Evolutionary conservation across 23 tunicate genomes (phyloP), one percentile per base, ranked within the genome.

Genomic region (Styela plicata): DNA sequence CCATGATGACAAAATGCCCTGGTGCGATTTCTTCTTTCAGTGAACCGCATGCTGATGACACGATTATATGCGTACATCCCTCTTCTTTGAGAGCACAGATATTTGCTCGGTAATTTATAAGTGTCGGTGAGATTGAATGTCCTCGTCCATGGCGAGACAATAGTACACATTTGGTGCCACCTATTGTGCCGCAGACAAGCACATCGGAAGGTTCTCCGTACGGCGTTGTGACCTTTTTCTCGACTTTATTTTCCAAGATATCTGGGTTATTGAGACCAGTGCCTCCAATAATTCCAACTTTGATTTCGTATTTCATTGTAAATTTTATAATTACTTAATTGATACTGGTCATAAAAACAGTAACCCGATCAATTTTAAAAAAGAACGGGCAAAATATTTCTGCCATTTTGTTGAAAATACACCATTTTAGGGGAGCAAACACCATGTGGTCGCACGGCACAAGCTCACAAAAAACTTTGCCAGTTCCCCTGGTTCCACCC

Each of bases 261-360:
- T 89, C 79, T 66, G 69, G 21, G 25, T 86, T 65, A 23, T 74
- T 83, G 57, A 88, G 78, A 53, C 92, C 92, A 70, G 92, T 88
- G n/a, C 92, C 92, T 31, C 92, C 92, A 76, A 88, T 88, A 26
- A 88, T 88, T 57, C 92, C 92, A 83, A 88, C 74, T 83, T 88
- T 88, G 1, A 82, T 52, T 24, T 82, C 57, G 57, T 7, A 44
- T 44, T 7, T 5, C 57, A 44, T 44, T 44, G 7, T 44, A 44
- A 44, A 44, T 5, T 44, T 44, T 44, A 5, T 44, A 44, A 5
- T 44, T 44, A 7, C 57, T 44, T 5, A 44, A 44, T 44, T n/a
- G n/a, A n/a, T n/a, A n/a, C n/a, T n/a, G n/a, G n/a, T n/a, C n/a
- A n/a, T n/a, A n/a, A n/a, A n/a, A n/a, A n/a, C n/a, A n/a, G n/a